Percentiles rank a stretch among this genome's conserved stretches.
Conservation (phyloP, 2,888 invertebrate species). For the Melieria picta region DNA sequence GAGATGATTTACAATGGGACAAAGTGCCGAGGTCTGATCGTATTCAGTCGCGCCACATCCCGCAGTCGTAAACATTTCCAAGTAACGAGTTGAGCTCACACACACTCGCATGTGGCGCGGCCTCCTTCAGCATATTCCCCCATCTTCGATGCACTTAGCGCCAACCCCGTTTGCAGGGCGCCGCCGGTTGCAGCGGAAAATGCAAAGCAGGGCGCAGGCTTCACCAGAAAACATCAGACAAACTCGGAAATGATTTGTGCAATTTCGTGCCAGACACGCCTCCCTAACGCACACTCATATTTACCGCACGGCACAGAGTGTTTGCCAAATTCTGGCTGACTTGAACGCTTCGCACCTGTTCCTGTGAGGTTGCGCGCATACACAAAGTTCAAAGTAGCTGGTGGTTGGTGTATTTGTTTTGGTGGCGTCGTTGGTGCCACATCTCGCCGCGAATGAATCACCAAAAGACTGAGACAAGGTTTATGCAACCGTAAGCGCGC, state of each 20-base stretch:
- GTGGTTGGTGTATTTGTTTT: background rate
- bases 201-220: slow-evolving; percentile 21
- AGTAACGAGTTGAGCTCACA: slow-evolving; percentile 57
- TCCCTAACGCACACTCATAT: slow-evolving; percentile 26
- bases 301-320: slow-evolving; percentile 8
- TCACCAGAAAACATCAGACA: slow-evolving; percentile 46
- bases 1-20: no score
- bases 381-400: background rate
- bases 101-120: background rate
- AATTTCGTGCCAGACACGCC: slow-evolving; percentile 45
- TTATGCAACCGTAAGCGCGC: slow-evolving; percentile 22
- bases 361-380: background rate
- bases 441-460: slow-evolving; percentile 26
- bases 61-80: slow-evolving; percentile 59
- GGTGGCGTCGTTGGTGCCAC: background rate
- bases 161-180: background rate
- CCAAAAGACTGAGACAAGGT: slow-evolving; percentile 26
- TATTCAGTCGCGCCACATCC: slow-evolving; percentile 56
- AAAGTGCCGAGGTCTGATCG: slow-evolving; percentile 25
- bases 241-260: slow-evolving; percentile 62
- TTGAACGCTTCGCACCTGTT: slow-evolving; percentile 57
- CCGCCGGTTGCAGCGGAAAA: background rate
- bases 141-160: no score
- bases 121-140: no score
- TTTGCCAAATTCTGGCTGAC: slow-evolving; percentile 39